Conservation (phyloP, 2,113 vertebrate species). For the Lamprotornis superbus region DNA sequence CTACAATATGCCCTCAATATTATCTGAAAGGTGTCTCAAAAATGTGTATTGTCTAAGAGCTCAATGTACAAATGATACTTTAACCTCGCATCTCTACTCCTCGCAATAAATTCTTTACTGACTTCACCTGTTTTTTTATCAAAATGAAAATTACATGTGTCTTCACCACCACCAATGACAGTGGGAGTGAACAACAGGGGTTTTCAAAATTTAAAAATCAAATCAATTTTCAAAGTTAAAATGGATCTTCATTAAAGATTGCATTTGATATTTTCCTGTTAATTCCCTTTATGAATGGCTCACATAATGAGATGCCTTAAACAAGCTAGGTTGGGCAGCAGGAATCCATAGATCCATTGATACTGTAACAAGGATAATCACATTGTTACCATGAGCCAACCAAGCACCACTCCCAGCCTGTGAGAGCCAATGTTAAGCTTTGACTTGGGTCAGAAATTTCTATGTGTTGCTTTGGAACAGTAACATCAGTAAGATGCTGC, state of each 20-base stretch:
- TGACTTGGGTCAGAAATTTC: background rate
- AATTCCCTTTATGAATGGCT: background rate
- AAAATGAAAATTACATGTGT: accelerated
- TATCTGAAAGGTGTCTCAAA: background rate
- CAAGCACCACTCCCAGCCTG: accelerated
- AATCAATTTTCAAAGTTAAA: background rate
- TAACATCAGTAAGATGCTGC: background rate
- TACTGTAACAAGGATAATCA: background rate
- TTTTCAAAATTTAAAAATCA: background rate
- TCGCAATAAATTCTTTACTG: background rate
- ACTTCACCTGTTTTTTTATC: background rate
- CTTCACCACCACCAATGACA: background rate
- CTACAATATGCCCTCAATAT: background rate
- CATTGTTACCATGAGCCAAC: background rate
- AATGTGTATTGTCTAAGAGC: background rate
- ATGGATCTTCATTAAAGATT: background rate
- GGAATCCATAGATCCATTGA: background rate
- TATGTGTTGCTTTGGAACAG: background rate
- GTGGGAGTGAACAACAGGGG: background rate
- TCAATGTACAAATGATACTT: background rate
- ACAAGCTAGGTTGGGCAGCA: background rate
- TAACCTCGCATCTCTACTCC: background rate
- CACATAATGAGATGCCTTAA: background rate
- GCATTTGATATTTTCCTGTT: background rate
- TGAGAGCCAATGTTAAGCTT: accelerated